Base-by-base conservation (phyloP, 2,797 vertebrate genomes). In the Peromyscus nudipes region DNA sequence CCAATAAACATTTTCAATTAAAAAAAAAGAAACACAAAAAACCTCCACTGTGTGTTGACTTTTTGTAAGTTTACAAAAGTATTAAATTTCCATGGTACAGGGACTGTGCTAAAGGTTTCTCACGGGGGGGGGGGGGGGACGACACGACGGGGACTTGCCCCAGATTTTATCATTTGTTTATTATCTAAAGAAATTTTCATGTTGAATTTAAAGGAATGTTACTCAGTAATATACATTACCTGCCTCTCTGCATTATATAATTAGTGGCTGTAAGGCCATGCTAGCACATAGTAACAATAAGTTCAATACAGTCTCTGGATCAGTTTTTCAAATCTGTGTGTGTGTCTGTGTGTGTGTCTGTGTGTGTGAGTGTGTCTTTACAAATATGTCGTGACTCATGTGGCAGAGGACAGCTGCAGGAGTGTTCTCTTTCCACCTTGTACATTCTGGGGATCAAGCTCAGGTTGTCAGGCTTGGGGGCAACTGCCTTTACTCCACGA, bases 1-100 rank as follows among this genome's bases (percentile, higher is more conserved):
- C 73, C 67, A 97, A 64, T 92, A 97, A 98, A 97, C 46, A 94
- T 93, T 97, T 97, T 97, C 91, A 95, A 92, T 96, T 95, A 17
- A 95, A 97, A 96, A 91, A 86, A 92, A 7, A 34, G 2, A 60
- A 19, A 64, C 60, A 37, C 34, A 71, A 71, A 71, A 23, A 37
- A 10, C n/a, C 14, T 67, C 84, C 67, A 83, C 14, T 93, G 23
- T 86, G 37, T 87, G 86, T 97, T 92, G 34, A 91, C 94, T 97
- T 92, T 76, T 91, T 81, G 3, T 97, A 95, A n/a, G 23, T 91
- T 49, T 95, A 1, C 92, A 96, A 83, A 96, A 95, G 76, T 89
- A 96, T 82, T 98, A 96, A 89, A 92, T 97, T 96, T 96, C 85
- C 65, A 34, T 92, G 29, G 49, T 86, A 69, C 57, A 55, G 91